These are phyloP conservation scores for Lithosia quadra DNA, from an alignment of 2,888 invertebrate genomes.

Conservation along the genomic window DNA sequence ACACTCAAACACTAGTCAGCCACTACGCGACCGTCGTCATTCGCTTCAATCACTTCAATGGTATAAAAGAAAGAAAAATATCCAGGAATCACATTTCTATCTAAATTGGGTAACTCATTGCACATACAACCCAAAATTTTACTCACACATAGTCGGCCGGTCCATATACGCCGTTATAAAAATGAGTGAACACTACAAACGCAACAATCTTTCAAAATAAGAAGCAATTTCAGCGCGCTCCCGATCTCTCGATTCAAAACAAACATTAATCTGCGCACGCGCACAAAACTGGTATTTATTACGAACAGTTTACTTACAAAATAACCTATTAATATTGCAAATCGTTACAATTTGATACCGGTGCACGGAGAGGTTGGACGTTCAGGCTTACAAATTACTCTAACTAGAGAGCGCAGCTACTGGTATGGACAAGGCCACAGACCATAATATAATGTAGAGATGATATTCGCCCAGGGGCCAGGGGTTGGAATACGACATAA, in stretches of 20 bases:
- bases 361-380: slow-evolving; percentile 31
- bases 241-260: slow-evolving; percentile 57
- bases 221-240: slow-evolving; percentile 42
- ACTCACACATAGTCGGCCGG: no score
- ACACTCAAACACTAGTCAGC: no score
- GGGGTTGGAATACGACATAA: no score
- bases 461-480: neutral
- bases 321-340: slow-evolving; percentile 80
- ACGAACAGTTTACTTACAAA: slow-evolving; percentile 70
- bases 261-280: slow-evolving; percentile 55
- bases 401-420: slow-evolving; percentile 27
- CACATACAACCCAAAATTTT: no score
- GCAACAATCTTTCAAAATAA: slow-evolving; percentile 28
- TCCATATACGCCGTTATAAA: neutral
- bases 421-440: slow-evolving; percentile 21
- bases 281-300: slow-evolving; percentile 70
- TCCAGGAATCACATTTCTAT: no score
- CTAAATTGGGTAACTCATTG: no score
- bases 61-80: no score
- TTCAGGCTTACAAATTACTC: slow-evolving; percentile 35
- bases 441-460: neutral
- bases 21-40: no score
- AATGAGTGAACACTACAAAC: neutral
- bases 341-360: slow-evolving; percentile 77
- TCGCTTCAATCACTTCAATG: no score